Conservation (phyloP, 2,888 invertebrate species). For the Apamea sordens region DNA sequence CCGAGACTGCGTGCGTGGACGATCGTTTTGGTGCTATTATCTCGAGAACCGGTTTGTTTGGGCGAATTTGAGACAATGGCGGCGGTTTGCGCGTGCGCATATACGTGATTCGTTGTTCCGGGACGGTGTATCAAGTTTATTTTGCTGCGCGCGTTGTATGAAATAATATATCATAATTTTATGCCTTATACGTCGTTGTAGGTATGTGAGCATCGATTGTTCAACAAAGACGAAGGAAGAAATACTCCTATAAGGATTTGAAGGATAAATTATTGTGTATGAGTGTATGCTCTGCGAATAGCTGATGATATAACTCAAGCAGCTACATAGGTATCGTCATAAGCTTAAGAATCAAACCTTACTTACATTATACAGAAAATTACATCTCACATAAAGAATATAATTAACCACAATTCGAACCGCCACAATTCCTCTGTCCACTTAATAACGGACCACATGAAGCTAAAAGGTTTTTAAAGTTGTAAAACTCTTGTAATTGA, state of each 20-base stretch:
- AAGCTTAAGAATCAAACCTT: conserved; percentile 1
- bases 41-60: conserved; percentile 85
- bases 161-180: conserved; percentile 64
- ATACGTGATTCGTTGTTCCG: conserved; percentile 74
- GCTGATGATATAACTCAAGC: conserved; percentile 3
- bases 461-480: conserved; percentile 60
- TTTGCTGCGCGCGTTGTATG: conserved; percentile 52
- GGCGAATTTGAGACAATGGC: conserved; percentile 87
- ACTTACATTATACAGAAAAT: not conserved
- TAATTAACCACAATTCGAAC: conserved; percentile 27
- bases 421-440: conserved; percentile 31
- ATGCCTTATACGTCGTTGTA: conserved; percentile 32
- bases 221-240: conserved; percentile 32
- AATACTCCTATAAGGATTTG: conserved; percentile 28
- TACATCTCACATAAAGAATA: conserved; percentile 1
- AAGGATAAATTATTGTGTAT: conserved; percentile 37
- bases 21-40: conserved; percentile 82
- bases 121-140: conserved; percentile 73
- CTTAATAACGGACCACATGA: conserved; percentile 48
- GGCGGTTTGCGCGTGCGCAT: conserved; percentile 66
- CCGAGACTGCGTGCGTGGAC: conserved; percentile 65
- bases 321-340: not conserved
- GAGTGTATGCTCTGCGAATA: conserved; percentile 11
- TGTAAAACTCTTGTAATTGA: conserved; percentile 61
- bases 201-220: conserved; percentile 45